phyloP scores from a whole-genome alignment of 2,797 vertebrate genomes.

The Characodon lateralis region DNA sequence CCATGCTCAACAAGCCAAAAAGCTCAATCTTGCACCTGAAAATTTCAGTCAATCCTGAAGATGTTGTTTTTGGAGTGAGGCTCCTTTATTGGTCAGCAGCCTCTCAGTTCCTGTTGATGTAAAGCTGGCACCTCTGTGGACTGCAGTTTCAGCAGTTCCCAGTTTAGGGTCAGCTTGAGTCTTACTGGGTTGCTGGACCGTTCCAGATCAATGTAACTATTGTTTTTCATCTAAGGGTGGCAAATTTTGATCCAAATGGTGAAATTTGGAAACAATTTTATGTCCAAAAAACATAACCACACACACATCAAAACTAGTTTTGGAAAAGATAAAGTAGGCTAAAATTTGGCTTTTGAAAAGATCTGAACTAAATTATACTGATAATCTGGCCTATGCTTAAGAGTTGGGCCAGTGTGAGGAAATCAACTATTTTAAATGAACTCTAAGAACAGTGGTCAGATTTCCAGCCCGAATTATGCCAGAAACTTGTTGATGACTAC shows the following conservation, averaged over 20 bases:
- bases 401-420: too few relatives aligned
- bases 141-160: background rate
- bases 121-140: background rate
- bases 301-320: background rate
- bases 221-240: background rate
- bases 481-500: background rate
- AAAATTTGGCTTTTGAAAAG: background rate
- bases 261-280: background rate
- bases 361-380: background rate
- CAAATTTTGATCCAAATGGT: background rate
- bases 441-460: background rate
- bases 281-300: background rate
- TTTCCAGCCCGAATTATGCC: background rate
- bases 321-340: background rate
- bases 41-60: background rate
- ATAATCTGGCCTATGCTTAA: background rate
- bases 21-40: background rate
- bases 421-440: too few relatives aligned
- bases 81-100: background rate
- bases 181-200: background rate
- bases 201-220: background rate
- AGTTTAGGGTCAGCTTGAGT: background rate
- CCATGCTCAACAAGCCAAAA: background rate
- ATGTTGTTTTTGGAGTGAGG: background rate
- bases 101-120: background rate